These are phyloP conservation scores for Kryptolebias marmoratus DNA, from an alignment of 2,113 vertebrate species.

Conservation along the genomic window DNA sequence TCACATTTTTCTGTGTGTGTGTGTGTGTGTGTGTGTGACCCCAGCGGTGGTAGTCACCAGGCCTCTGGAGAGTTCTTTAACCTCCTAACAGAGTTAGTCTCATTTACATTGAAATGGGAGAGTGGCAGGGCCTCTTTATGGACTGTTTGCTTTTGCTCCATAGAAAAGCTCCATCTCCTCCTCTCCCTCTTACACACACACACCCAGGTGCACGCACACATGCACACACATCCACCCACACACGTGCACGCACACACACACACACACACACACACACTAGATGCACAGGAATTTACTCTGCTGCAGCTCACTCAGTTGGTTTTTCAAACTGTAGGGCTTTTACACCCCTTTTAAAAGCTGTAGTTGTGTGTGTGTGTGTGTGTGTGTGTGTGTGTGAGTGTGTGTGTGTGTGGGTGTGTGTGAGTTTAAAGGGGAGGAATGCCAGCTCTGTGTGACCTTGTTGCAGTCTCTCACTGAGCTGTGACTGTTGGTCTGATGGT, in stretches of 20 bases:
- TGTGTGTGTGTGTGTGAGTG: not conserved
- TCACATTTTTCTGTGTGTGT: constrained; percentile 45
- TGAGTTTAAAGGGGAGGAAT: constrained; percentile 57
- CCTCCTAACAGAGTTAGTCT: constrained; percentile 82
- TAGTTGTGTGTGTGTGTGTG: constrained; percentile 37
- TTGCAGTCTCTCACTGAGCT: too few relatives aligned
- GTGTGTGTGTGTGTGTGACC: constrained; percentile 63
- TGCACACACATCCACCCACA: too few relatives aligned
- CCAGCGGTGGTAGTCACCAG: constrained; percentile 70
- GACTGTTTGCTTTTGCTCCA: constrained; percentile 80
- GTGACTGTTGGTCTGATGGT: too few relatives aligned
- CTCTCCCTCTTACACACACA: constrained; percentile 48
- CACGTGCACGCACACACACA: too few relatives aligned
- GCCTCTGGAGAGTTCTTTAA: constrained; percentile 80
- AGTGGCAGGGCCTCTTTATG: constrained; percentile 79
- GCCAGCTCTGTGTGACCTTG: too few relatives aligned
- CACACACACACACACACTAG: constrained; percentile 27
- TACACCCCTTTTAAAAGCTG: constrained; percentile 44
- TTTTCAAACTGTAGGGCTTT: constrained; percentile 55
- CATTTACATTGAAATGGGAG: constrained; percentile 86
- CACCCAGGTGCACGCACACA: too few relatives aligned
- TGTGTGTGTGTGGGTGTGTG: constrained; percentile 41
- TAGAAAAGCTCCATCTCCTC: constrained; percentile 71
- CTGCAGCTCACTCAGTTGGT: constrained; percentile 61
- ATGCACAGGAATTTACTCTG: constrained; percentile 69